phyloP scores from a whole-genome alignment of 2,797 vertebrate genomes.

The Coreius guichenoti region DNA sequence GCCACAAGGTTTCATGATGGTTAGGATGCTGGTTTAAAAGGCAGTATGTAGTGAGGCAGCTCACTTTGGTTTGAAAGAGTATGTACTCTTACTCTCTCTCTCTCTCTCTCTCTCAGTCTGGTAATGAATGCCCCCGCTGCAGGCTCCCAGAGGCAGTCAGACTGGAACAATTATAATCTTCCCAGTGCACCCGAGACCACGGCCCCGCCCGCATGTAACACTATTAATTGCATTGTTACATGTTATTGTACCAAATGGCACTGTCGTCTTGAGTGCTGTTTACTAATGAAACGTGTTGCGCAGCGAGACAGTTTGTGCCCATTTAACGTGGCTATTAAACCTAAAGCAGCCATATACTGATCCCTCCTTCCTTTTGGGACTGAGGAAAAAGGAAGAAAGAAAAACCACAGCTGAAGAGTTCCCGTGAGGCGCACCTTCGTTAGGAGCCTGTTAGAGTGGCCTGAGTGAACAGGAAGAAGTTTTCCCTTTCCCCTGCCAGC shows the following conservation, averaged over 20 bases:
- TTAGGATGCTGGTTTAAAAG: conserved; percentile 10
- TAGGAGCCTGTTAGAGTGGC: conserved; percentile 44
- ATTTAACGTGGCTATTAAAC: conserved; percentile 41
- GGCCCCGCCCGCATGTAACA: conserved; percentile 63
- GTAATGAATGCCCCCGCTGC: conserved; percentile 67
- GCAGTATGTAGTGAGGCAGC: neutral
- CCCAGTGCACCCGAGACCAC: conserved; percentile 68
- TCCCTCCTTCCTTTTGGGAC: conserved; percentile 21
- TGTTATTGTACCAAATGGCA: conserved; percentile 50
- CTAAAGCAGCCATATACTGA: conserved; percentile 44
- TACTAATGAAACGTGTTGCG: conserved; percentile 55
- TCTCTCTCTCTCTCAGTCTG: conserved; percentile 62
- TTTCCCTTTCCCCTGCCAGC: conserved; percentile 17
- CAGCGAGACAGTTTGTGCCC: conserved; percentile 46
- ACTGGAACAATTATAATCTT: conserved; percentile 71
- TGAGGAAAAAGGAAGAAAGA: conserved; percentile 35
- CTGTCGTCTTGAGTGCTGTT: conserved; percentile 53
- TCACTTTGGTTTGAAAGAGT: neutral
- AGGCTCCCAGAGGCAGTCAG: conserved; percentile 66
- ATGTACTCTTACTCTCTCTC: too few relatives aligned
- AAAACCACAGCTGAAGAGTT: conserved; percentile 45
- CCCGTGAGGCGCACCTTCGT: conserved; percentile 40
- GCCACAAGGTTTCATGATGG: neutral
- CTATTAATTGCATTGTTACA: conserved; percentile 62
- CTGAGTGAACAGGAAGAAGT: conserved; percentile 38